Evolutionary conservation across 2,797 vertebrate genomes (phyloP).

Genomic region (Paramormyrops hopkinsi): DNA sequence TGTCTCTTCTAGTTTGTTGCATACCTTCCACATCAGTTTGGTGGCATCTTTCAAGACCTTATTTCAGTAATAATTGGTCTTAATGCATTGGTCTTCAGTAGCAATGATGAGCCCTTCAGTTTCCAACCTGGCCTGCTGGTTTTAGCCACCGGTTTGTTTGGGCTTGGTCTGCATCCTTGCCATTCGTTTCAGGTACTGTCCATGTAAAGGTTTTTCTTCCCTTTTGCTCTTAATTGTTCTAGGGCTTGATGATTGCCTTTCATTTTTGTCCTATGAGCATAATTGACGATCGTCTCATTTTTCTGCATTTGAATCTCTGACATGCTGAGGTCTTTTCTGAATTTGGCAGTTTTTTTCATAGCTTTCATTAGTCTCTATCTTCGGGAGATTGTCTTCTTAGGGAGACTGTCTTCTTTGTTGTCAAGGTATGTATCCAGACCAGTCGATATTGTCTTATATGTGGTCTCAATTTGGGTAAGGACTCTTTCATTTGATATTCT

Average conservation of each 20-base stretch:
- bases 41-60: neutral
- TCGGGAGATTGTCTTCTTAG: neutral
- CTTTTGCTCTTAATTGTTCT: neutral
- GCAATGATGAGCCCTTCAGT: neutral
- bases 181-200: neutral
- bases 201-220: neutral
- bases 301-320: neutral
- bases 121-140: neutral
- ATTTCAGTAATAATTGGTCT: neutral
- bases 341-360: neutral
- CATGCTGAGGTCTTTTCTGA: neutral
- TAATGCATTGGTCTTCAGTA: neutral
- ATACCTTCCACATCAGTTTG: neutral
- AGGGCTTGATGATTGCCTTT: neutral
- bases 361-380: neutral
- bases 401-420: neutral
- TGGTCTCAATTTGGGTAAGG: neutral
- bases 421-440: neutral
- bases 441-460: neutral
- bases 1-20: neutral
- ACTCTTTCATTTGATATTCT: neutral
- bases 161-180: neutral
- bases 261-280: neutral
- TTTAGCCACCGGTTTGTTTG: neutral
- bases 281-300: neutral